Evolutionary conservation across 92 coral and sea anemone genomes (phyloP).

Genomic region (Nematostella vectensis): DNA sequence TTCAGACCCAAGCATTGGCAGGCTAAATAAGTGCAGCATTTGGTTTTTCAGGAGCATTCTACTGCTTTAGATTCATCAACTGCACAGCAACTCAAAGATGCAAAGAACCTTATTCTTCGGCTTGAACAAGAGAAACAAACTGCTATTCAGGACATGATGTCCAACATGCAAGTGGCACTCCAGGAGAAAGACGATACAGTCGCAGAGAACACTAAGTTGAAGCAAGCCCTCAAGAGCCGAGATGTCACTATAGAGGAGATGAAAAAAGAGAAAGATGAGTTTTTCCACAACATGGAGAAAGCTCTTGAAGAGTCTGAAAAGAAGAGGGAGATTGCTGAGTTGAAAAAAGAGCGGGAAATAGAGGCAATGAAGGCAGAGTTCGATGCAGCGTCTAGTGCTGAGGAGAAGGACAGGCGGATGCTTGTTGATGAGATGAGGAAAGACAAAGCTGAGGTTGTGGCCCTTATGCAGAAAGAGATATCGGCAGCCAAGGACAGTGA

Average conservation of each 20-base stretch:
- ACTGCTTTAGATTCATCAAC: constrained; percentile 33
- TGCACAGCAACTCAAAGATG: constrained; percentile 67
- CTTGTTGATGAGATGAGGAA: constrained; percentile 81
- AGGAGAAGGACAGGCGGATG: constrained; percentile 66
- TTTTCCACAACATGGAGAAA: constrained; percentile 91
- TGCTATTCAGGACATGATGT: constrained; percentile 98
- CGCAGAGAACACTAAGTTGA: constrained; percentile 33
- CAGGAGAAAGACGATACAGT: constrained; percentile 74
- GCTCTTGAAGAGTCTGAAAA: constrained; percentile 87
- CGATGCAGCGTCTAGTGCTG: constrained; percentile 47
- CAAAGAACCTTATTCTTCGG: constrained; percentile 66
- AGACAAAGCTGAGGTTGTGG: constrained; percentile 93
- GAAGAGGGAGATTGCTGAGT: constrained; percentile 52
- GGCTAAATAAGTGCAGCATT: too few relatives aligned
- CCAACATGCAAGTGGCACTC: constrained; percentile 75
- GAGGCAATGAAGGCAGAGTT: constrained; percentile 56
- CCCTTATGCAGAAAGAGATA: constrained; percentile 88
- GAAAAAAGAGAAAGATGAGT: constrained; percentile 77
- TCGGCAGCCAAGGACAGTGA: constrained; percentile 68
- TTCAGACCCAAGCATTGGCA: too few relatives aligned
- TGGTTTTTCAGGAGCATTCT: constrained; percentile 46
- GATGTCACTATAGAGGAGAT: constrained; percentile 61
- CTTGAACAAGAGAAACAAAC: constrained; percentile 86
- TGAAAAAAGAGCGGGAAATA: constrained; percentile 78
- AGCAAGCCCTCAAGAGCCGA: constrained; percentile 38